Base-by-base conservation (phyloP, 2,888 invertebrate species). In the Dexiosoma caninum region DNA sequence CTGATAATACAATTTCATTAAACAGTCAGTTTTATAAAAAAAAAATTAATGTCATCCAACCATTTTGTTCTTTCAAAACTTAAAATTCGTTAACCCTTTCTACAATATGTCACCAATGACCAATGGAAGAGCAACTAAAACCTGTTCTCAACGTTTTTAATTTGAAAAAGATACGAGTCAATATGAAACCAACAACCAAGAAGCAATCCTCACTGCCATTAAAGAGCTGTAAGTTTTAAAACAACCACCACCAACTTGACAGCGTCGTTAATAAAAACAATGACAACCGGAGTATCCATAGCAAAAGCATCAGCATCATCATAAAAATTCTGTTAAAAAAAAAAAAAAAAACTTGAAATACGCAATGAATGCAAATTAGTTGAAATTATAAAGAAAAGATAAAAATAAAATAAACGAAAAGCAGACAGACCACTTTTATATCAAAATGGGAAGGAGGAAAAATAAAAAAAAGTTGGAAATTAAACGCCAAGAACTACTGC, bases 301-400 rank as follows among this genome's bases (percentile, higher is more conserved):
- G 16, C 35, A 64, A 7, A 70, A 46, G 12, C 6, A 66, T 57
- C 44, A 75, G 51, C 32, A 59, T 59, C 60, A 69, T 46, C 69
- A 76, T 53, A 44, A 67, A 69, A 62, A 69, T 69, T 53, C 40
- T 12, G n/a, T n/a, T n/a, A n/a, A n/a, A n/a, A n/a, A 21, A 10
- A 32, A 19, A 64, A 35, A 40, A 57, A 44, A 60, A 53, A 37
- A 51, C 27, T 60, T 59, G 23, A 72, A 59, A 42, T 44, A 53
- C 35, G 59, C 74, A 79, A 80, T 80, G 71, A 80, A 80, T 80
- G 80, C 71, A 80, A 80, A 80, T 80, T 80, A 76, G 80, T 80
- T 80, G 32, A 71, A 71, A 79, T 79, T 79, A 79, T 66, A 75
- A 66, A 51, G 30, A 66, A 55, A 23, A 66, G 37, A 37, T 30